Base-by-base conservation (phyloP, 2,888 invertebrate genomes). In the Eupithecia exiguata region DNA sequence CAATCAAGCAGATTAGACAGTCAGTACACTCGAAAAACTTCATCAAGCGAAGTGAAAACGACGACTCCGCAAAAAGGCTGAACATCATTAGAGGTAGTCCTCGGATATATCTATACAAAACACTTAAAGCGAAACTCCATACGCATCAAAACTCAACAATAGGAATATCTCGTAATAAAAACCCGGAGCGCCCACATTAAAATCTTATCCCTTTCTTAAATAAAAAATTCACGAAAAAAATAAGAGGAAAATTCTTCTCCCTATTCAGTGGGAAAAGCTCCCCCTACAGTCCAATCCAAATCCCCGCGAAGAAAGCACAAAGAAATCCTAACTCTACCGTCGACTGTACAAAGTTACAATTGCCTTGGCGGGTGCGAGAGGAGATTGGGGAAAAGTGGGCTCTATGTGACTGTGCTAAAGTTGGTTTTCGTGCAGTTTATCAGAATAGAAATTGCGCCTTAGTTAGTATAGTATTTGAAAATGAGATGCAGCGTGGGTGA, bases 171-270 rank as follows among this genome's bases (percentile, higher is more conserved):
- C 91, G 92, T 93, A 94, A 94, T 94, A 94, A 94, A 92, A 91
- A 90, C 89, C 81, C 83, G 86, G 87, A 89, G 91, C 90, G 88
- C 90, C 92, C 92, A 94, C 94, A 94, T 94, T 94, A 94, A 94
- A 94, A 93, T 94, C 94, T 94, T 94, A 94, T 94, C 94, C 94
- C 91, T 94, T 94, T 94, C 94, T 94, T 94, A 94, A 94, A 94
- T 94, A 94, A 93, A 94, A 94, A 93, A 94, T 92, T 94, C 94
- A 93, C 93, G 92, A 94, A 94, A 94, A 80, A 94, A 93, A 92
- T 91, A 91, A 90, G 72, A 72, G 72, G 79, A 76, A 80, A 91
- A 91, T 89, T 91, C 89, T 30, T 89, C 90, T 92, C 92, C 90
- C 90, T 90, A 92, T 94, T 90, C 92, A 89, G 88, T 85, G 46